A percentile compares a stretch with the other conserved stretches of the same genome.
Evolutionary conservation across 2,888 invertebrate species (phyloP).

Genomic region (Anoncus sp.): DNA sequence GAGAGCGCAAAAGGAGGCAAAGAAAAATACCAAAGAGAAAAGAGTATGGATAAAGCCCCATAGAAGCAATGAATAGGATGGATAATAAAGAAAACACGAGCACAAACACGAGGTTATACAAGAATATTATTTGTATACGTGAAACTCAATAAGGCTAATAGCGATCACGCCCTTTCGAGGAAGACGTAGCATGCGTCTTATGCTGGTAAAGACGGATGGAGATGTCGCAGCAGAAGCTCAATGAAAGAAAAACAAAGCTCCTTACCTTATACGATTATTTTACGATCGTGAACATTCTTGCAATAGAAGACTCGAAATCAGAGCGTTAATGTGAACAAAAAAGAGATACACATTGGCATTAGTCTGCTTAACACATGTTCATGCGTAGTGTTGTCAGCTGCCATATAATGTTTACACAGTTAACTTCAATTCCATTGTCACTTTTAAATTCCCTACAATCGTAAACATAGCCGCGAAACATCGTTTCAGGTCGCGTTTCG

Average conservation of each 20-base stretch:
- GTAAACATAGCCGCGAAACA: too few relatives aligned
- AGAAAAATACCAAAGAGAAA: slow-evolving; percentile 5
- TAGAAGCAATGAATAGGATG: not conserved
- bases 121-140: not conserved
- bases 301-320: not conserved
- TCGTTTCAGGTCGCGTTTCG: too few relatives aligned
- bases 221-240: too few relatives aligned
- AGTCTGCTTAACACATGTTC: too few relatives aligned
- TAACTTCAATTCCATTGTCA: too few relatives aligned
- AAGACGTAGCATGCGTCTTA: too few relatives aligned
- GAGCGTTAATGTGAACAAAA: not conserved
- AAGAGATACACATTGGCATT: too few relatives aligned
- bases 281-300: not conserved
- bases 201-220: not conserved
- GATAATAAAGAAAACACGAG: slow-evolving; percentile 1
- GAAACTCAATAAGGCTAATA: slow-evolving; percentile 16
- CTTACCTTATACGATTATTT: not conserved
- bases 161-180: slow-evolving; percentile 9
- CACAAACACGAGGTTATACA: too few relatives aligned
- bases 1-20: not conserved
- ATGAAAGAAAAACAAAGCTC: not conserved
- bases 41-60: too few relatives aligned
- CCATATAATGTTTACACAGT: not conserved
- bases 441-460: too few relatives aligned
- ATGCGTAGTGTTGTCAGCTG: too few relatives aligned